phyloP scores from a whole-genome alignment of 2,888 invertebrate species.

The Aquatica leii region DNA sequence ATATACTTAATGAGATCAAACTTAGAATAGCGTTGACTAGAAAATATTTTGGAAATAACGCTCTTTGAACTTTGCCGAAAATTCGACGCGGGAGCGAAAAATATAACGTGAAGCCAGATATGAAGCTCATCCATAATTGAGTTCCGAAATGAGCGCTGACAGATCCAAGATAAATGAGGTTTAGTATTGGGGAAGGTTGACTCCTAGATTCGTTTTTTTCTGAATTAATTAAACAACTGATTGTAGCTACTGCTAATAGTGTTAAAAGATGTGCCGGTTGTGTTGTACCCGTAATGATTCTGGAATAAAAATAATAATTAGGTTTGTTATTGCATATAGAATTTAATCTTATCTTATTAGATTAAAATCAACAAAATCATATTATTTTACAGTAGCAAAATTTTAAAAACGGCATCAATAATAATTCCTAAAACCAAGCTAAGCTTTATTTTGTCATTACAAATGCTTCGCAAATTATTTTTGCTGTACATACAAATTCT shows the following conservation, averaged over 20 bases:
- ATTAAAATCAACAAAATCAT: no score
- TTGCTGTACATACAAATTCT: no score
- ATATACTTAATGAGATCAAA: conserved; percentile 75
- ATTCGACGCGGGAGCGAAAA: conserved; percentile 86
- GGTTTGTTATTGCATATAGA: no score
- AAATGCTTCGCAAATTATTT: no score
- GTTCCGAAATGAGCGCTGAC: conserved; percentile 86
- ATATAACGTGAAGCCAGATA: conserved; percentile 87
- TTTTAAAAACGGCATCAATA: no score
- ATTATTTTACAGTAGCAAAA: no score
- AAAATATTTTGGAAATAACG: conserved; percentile 88
- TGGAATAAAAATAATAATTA: conserved; percentile 53
- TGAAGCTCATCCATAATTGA: conserved; percentile 93
- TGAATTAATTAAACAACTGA: conserved; percentile 63
- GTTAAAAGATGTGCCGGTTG: conserved; percentile 84
- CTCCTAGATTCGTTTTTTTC: conserved; percentile 48
- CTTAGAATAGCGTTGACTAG: conserved; percentile 79
- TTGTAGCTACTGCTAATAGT: conserved; percentile 67
- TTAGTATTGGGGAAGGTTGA: conserved; percentile 61
- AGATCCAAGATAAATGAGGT: conserved; percentile 77
- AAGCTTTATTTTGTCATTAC: no score
- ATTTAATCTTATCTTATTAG: no score
- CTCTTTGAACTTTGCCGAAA: conserved; percentile 87
- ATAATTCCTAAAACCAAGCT: no score
- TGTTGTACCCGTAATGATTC: conserved; percentile 75